These are phyloP conservation scores for Tethya wilhelma DNA, from an alignment of 37 sponge, comb jelly and placozoan species.

Conservation along the genomic window DNA sequence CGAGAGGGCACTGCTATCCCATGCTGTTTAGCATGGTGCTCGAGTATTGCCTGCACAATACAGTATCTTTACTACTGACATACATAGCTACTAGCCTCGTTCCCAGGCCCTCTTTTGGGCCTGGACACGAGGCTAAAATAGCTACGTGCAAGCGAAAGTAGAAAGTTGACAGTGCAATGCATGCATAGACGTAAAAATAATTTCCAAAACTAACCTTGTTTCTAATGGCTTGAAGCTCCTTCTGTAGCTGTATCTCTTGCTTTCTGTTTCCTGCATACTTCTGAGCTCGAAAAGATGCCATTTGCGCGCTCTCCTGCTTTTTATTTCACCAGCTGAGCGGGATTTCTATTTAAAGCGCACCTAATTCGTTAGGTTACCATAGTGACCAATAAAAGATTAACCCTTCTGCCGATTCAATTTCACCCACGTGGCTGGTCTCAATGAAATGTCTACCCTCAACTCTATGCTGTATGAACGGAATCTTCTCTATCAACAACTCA, in stretches of 20 bases:
- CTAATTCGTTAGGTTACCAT: neutral
- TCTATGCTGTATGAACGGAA: slow-evolving; percentile 36
- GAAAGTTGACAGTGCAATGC: neutral
- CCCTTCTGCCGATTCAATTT: neutral
- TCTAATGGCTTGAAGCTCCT: slow-evolving; percentile 28
- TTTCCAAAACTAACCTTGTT: slow-evolving; percentile 34
- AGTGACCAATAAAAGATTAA: neutral
- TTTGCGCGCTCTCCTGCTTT: too few relatives aligned
- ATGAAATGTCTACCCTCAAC: neutral
- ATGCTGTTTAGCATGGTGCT: slow-evolving; percentile 15
- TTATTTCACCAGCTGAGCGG: too few relatives aligned
- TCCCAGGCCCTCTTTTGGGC: too few relatives aligned
- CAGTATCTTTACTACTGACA: neutral
- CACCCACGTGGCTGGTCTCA: neutral
- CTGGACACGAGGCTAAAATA: too few relatives aligned
- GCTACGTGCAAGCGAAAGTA: too few relatives aligned
- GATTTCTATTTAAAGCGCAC: neutral
- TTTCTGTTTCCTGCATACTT: slow-evolving; percentile 42
- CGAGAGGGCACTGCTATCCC: neutral
- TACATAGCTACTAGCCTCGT: neutral
- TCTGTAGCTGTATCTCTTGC: slow-evolving; percentile 31
- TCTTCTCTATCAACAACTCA: slow-evolving; percentile 52
- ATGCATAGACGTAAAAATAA: neutral
- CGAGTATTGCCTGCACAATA: slow-evolving; percentile 2
- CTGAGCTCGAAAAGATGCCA: neutral